Base-by-base conservation (phyloP, 2,888 invertebrate genomes). In the Thelaira solivaga region DNA sequence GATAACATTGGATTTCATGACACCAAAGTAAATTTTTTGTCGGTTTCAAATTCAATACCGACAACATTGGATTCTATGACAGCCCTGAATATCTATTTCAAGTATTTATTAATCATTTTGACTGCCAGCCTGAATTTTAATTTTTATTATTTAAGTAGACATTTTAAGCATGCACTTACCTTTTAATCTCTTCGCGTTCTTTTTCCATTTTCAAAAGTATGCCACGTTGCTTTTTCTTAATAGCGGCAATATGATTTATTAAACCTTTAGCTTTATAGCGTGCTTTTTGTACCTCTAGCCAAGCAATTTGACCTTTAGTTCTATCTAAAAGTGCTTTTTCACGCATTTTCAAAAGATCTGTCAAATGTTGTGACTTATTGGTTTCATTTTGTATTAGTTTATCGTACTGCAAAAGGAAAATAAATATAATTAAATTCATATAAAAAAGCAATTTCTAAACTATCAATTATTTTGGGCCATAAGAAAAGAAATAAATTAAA, bases 381-480 rank as follows among this genome's bases (percentile, higher is more conserved):
- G 92, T 92, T 87, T 94, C 94, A 82, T 93, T 93, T 85, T 91
- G 92, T 81, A 93, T 92, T 82, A 94, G 89, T 84, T 92, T 91
- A 76, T 92, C 92, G 85, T 92, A 90, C 90, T 90, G 67, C 5
- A 85, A 65, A 29, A 47, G 6, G 16, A 41, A 59, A 61, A 16
- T 8, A 29, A n/a, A 24, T n/a, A 1, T 1, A n/a, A 36, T 11
- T 8, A 36, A 20, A 13, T 11, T 22, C 18, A 18, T 45, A 29
- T 51, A 18, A 43, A 20, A 13, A 34, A 55, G 18, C 26, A 18
- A 4, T 8, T 8, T n/a, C n/a, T n/a, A n/a, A n/a, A n/a, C n/a
- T n/a, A n/a, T n/a, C n/a, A n/a, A n/a, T n/a, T n/a, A n/a, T n/a
- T n/a, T n/a, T n/a, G n/a, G n/a, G n/a, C n/a, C n/a, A n/a, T n/a